Base-by-base conservation (phyloP, 2,888 invertebrate species). In the Tipula lateralis region DNA sequence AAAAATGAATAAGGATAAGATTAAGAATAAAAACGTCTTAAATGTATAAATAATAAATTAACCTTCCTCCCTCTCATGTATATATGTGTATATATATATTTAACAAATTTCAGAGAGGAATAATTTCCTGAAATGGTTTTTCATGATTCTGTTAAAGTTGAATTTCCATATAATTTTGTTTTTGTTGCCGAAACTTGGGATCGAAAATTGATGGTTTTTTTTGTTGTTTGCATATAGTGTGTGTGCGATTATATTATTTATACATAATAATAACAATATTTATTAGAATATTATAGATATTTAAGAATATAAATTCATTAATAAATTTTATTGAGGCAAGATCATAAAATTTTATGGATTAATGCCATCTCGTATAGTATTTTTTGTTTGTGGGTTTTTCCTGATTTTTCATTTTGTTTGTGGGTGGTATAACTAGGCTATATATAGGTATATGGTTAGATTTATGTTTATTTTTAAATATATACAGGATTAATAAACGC, bases 41-140 rank as follows among this genome's bases (percentile, higher is more conserved):
- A 82, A 82, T 82, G 32, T 82, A 82, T 82, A 82, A 82, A 82
- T 82, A 82, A 82, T 82, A 82, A 82, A 82, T 82, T 82, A 82
- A 82, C 82, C 82, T 32, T 32, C 82, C 82, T 30, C 82, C 32
- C 24, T 9, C 66, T 2, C 32, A 82, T 30, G n/a, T 81, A 81
- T 80, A 84, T 84, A 84, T 29, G 3, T 3, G 13, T 29, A 44
- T 34, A 19, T 83, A 85, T 83, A 36, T 80, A 85, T n/a, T n/a
- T 66, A 85, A 85, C 83, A 85, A 85, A 85, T 85, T 85, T 80
- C 5, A 85, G 84, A 85, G 84, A 84, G 84, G 44, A 85, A 85
- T 85, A 84, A 85, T 85, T 85, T 81, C 84, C 39, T 84, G 39
- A 85, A 85, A 85, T 85, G 84, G 84, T 84, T 85, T 85, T 66